Percentiles rank a stretch among this genome's conserved stretches.
Evolutionary conservation across 2,113 vertebrate species (phyloP).

Genomic region (Nycticebus coucang): DNA sequence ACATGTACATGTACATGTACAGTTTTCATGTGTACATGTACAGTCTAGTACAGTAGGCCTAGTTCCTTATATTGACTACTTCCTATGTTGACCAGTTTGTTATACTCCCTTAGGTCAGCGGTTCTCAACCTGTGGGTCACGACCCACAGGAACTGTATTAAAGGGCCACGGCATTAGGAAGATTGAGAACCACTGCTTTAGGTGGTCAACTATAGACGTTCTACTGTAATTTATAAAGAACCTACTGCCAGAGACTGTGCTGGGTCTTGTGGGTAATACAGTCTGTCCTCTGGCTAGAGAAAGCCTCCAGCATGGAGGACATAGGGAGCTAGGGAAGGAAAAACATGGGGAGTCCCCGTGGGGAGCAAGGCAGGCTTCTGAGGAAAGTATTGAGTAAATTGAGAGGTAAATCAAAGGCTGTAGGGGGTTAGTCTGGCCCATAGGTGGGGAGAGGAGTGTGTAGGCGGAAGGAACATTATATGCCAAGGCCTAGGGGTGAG

Average conservation of each 20-base stretch:
- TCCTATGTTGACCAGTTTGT: too few species aligned
- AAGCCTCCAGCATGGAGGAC: neutral
- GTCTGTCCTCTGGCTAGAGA: neutral
- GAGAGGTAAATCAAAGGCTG: neutral
- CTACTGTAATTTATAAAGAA: neutral
- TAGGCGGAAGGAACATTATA: neutral
- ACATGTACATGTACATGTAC: too few species aligned
- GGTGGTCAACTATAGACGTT: too few species aligned
- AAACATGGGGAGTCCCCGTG: neutral
- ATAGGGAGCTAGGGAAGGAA: neutral
- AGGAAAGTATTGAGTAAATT: neutral
- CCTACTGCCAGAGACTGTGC: neutral
- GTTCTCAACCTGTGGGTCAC: too few species aligned
- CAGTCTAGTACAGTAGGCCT: too few species aligned
- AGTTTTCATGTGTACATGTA: too few species aligned
- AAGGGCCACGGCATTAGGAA: too few species aligned
- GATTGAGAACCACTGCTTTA: too few species aligned
- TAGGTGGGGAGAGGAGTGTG: neutral
- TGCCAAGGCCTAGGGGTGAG: neutral
- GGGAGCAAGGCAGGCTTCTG: neutral
- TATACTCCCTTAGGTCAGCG: too few species aligned
- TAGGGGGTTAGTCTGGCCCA: neutral
- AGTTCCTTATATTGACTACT: too few species aligned
- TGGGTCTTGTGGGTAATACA: too few species aligned
- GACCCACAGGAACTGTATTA: too few species aligned